These are phyloP conservation scores for Tanypteryx hageni DNA, from an alignment of 2,888 invertebrate genomes.

Conservation along the genomic window DNA sequence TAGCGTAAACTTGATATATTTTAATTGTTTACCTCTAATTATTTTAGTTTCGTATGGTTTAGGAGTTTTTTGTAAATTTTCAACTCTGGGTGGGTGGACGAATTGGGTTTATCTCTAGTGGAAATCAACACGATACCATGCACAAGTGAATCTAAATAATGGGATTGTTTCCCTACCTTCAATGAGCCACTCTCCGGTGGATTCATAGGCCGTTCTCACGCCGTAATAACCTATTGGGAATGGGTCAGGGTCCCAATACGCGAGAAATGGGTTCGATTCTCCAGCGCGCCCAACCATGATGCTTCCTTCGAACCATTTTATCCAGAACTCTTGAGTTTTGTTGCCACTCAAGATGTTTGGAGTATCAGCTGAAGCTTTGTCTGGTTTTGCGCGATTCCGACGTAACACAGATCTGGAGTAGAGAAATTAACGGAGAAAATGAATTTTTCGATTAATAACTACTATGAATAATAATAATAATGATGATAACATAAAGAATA, in stretches of 20 bases:
- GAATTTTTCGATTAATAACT: neutral
- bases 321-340: slow-evolving; percentile 90
- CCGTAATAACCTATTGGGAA: slow-evolving; percentile 86
- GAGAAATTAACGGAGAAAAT: neutral
- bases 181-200: slow-evolving; percentile 87
- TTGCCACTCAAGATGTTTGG: slow-evolving; percentile 84
- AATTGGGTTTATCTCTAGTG: neutral
- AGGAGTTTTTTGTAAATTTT: too few species aligned
- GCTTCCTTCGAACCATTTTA: slow-evolving; percentile 83
- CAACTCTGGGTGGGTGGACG: too few species aligned
- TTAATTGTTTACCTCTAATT: too few species aligned
- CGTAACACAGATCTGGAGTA: slow-evolving; percentile 1
- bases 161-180: slow-evolving; percentile 79
- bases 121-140: neutral
- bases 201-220: slow-evolving; percentile 92
- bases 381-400: neutral
- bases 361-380: slow-evolving; percentile 82
- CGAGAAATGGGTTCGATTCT: slow-evolving; percentile 84
- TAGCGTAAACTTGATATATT: too few species aligned
- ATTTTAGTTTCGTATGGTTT: too few species aligned
- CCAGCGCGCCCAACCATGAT: slow-evolving; percentile 85
- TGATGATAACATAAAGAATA: neutral
- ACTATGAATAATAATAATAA: neutral
- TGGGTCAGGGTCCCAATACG: slow-evolving; percentile 83
- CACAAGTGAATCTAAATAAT: neutral